Percentiles rank a stretch among this genome's conserved stretches.
These are phyloP conservation scores for Zapus hudsonius DNA, from an alignment of 2,113 vertebrate genomes.

Conservation along the genomic window DNA sequence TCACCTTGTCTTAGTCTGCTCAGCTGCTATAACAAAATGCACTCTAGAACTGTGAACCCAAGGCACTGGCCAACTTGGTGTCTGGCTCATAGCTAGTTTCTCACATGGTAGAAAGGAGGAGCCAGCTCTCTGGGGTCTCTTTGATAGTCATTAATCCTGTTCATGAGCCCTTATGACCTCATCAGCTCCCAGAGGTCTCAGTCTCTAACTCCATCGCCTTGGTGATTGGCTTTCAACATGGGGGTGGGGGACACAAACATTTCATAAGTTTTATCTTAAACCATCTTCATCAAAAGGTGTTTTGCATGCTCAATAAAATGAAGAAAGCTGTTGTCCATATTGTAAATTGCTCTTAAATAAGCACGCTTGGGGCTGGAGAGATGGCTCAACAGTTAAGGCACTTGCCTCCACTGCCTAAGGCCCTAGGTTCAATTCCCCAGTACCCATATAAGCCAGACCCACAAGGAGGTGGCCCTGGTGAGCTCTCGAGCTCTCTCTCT, in stretches of 20 bases:
- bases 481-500: no score
- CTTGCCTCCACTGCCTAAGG: no score
- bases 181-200: neutral
- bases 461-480: no score
- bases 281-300: slow-evolving; percentile 29
- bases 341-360: slow-evolving; percentile 74
- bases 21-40: neutral
- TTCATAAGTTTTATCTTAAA: slow-evolving; percentile 56
- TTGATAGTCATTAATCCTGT: neutral
- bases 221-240: no score
- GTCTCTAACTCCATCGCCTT: neutral
- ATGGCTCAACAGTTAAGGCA: no score
- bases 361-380: no score
- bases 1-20: neutral
- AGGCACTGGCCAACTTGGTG: neutral
- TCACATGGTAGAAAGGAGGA: neutral
- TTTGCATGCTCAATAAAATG: slow-evolving; percentile 14
- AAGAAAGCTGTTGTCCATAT: slow-evolving; percentile 54
- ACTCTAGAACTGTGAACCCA: neutral
- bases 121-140: neutral
- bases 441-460: no score
- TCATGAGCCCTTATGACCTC: neutral
- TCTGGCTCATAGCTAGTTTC: neutral
- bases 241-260: neutral
- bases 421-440: no score